Base-by-base conservation (phyloP, 2,888 invertebrate species). In the Liodrosophila aerea region DNA sequence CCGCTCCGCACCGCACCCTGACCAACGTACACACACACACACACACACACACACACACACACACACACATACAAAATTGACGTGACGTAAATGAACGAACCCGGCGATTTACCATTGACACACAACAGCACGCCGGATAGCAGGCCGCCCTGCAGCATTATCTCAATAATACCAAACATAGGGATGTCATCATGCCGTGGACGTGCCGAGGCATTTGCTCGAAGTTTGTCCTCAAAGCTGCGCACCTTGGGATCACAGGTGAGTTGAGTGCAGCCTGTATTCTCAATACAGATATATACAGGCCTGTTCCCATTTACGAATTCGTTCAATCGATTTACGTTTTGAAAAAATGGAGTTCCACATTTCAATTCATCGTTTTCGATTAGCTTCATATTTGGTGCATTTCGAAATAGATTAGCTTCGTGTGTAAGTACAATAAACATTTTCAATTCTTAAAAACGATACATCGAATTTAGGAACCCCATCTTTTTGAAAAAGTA, bases 141-240 rank as follows among this genome's bases (percentile, higher is more conserved):
- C 89, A 92, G 91, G 86, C 92, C 92, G 85, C 93, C 93, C 91
- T 93, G 94, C 90, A 93, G 94, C 85, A 91, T 94, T 85, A 92
- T 93, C 85, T 93, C 94, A 74, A 91, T 94, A 76, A 91, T 94
- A 91, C 93, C 94, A 87, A 82, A 84, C 64, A 75, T 90, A 81
- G 88, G 90, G 78, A 94, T 94, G 93, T 95, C 94, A 93, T 95
- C 94, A 89, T 96, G 95, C 89, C 93, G 95, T 60, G 94, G 94
- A 59, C 92, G 94, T 53, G 95, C 95, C 54, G 95, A 95, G 88
- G 94, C 95, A 58, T 95, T 96, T 89, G 95, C 95, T 69, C 92
- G 94, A 60, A 93, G 94, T 86, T 91, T 96, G 65, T 95, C 95
- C 87, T 93, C 93, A 53, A 93, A 95, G 66, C 91, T 96, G 75